These are phyloP conservation scores for Amphipoea oculea DNA, from an alignment of 2,888 invertebrate species.

Conservation along the genomic window DNA sequence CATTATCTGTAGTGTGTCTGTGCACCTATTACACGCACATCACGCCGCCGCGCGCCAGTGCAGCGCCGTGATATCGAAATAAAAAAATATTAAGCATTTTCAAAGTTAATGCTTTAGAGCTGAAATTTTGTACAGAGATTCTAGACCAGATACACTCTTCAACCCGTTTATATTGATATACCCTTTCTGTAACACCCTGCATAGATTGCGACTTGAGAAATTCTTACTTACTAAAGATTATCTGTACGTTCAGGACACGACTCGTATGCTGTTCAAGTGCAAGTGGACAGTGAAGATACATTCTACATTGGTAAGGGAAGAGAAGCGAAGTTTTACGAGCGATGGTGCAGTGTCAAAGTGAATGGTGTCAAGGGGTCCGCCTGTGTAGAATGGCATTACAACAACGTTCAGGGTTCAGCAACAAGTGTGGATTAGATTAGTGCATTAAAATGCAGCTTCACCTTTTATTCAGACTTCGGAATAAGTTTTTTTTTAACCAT, in stretches of 20 bases:
- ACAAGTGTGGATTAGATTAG: background rate
- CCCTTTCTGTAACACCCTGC: too few relatives aligned
- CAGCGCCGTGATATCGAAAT: too few relatives aligned
- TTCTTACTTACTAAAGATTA: background rate
- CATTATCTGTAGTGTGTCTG: too few relatives aligned
- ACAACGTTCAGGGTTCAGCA: conserved; percentile 78
- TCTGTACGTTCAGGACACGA: conserved; percentile 82
- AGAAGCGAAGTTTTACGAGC: conserved; percentile 91
- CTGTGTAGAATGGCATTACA: conserved; percentile 92
- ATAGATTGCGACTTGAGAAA: background rate
- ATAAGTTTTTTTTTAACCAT: background rate
- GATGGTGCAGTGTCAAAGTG: conserved; percentile 90
- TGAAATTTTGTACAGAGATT: too few relatives aligned
- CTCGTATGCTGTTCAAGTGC: conserved; percentile 88
- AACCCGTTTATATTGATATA: too few relatives aligned
- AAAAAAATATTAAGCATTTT: too few relatives aligned
- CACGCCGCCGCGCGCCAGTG: too few relatives aligned
- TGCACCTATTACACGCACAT: too few relatives aligned
- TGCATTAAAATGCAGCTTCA: background rate
- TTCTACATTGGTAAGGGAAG: conserved; percentile 91
- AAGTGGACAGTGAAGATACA: conserved; percentile 87
- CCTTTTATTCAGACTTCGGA: background rate
- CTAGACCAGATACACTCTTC: too few relatives aligned
- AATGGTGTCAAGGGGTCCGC: conserved; percentile 92
- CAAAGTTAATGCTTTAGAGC: too few relatives aligned